Base-by-base conservation (phyloP, 2,797 vertebrate species). In the Lagothrix lagotricha region DNA sequence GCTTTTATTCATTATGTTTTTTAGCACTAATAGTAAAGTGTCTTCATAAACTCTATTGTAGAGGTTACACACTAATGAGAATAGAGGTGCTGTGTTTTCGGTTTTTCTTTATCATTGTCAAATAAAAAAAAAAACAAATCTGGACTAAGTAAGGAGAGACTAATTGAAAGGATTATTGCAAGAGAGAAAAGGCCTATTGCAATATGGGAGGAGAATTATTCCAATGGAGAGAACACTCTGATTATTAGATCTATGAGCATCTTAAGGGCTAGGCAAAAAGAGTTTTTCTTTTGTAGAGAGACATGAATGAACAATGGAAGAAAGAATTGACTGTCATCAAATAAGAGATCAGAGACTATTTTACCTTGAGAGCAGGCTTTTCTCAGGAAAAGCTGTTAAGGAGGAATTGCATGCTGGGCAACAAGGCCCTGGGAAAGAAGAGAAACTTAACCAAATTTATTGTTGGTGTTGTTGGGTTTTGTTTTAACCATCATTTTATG, bases 1-100 rank as follows among this genome's bases (percentile, higher is more conserved):
- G 61, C n/a, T 92, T 95, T 80, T 79, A 70, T n/a, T 70, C 30
- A 44, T 48, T 85, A 80, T 67, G 57, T 72, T 90, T 94, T 81
- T 82, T 73, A 83, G 13, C 5, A 75, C 20, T 75, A 76, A 73
- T 36, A 48, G 64, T 88, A 72, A 77, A 12, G 88, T 41, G 4
- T 88, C n/a, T 81, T 90, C 15, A 46, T 11, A 52, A 1, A 73
- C 22, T 81, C 93, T 48, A 88, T 86, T 33, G 13, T 5, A 77
- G 20, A 33, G 0, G 10, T 75, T 87, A 58, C 14, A 30, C 36
- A 39, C 4, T 77, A 73, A 81, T 22, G 41, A 17, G 5, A 76
- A 77, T 61, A 20, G 57, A 81, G 13, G 1, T 48, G 15, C 10
- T 26, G 4, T 48, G 14, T 64, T 87, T 81, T n/a, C 22, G 15